phyloP scores from a whole-genome alignment of 2,113 vertebrate genomes.

The Eulemur macaco region DNA sequence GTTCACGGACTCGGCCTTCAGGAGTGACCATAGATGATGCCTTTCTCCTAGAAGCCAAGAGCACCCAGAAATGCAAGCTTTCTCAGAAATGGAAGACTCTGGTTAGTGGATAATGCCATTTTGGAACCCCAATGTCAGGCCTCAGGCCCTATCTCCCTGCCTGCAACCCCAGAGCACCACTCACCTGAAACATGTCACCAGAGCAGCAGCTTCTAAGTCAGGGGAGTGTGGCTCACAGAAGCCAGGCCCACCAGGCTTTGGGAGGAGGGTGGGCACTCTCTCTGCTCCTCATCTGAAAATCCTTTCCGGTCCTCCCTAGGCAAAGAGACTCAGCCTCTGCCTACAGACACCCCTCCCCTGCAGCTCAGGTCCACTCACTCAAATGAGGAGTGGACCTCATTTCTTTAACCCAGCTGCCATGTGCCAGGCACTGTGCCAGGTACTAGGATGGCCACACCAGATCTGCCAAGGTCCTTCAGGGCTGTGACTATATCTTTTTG shows the following conservation, averaged over 20 bases:
- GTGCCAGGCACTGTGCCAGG: background rate
- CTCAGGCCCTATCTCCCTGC: background rate
- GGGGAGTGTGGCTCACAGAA: background rate
- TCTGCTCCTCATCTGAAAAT: background rate
- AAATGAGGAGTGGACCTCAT: background rate
- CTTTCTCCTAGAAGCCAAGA: background rate
- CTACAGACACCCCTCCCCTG: background rate
- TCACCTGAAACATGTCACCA: background rate
- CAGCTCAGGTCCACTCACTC: background rate
- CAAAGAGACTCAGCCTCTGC: background rate
- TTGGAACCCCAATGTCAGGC: background rate
- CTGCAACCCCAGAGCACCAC: background rate
- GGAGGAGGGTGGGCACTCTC: background rate
- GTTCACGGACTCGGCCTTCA: background rate
- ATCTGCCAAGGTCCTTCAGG: background rate
- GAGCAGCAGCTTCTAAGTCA: background rate
- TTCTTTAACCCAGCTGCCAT: background rate
- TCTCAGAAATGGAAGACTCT: constrained; percentile 56
- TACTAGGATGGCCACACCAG: background rate
- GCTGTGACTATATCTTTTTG: background rate
- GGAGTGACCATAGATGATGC: background rate
- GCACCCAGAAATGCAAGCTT: background rate
- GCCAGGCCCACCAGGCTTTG: background rate
- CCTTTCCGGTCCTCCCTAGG: background rate
- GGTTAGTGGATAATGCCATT: constrained; percentile 70